These are phyloP conservation scores for Regulus satrapa DNA, from an alignment of 2,113 vertebrate genomes.

Conservation along the genomic window DNA sequence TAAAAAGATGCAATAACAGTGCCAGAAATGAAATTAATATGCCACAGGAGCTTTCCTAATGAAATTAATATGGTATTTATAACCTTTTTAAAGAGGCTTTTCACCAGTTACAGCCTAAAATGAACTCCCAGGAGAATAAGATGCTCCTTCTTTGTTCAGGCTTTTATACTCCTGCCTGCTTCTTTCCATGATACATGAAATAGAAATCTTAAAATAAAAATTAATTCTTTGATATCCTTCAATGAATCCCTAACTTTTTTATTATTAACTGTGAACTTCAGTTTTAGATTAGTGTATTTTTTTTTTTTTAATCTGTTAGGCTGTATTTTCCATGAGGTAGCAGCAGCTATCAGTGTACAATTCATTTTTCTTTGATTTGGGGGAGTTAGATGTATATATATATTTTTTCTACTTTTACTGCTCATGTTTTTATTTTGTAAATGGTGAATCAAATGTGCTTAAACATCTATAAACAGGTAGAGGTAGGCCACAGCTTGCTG, in stretches of 20 bases:
- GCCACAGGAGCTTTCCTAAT: slow-evolving; percentile 19
- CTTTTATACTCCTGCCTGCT: not conserved
- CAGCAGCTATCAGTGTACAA: not conserved
- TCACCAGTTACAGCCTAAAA: slow-evolving; percentile 1
- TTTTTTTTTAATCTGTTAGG: not conserved
- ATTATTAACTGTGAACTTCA: not conserved
- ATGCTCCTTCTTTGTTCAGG: not conserved
- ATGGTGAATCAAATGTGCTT: not conserved
- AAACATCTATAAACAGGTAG: not conserved
- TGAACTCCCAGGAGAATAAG: not conserved
- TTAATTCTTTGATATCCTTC: not conserved
- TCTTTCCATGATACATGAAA: not conserved
- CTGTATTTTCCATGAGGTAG: not conserved
- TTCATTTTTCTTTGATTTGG: not conserved
- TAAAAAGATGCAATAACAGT: not conserved
- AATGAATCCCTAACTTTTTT: not conserved
- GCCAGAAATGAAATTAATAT: slow-evolving; percentile 15
- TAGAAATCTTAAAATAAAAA: not conserved
- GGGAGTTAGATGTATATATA: not conserved
- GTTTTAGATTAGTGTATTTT: not conserved
- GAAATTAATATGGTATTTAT: slow-evolving; percentile 46
- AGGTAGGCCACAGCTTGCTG: not conserved
- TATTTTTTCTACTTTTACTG: not conserved
- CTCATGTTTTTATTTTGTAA: not conserved
- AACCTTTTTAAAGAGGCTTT: slow-evolving; percentile 32